Percentiles rank a stretch among this genome's conserved stretches.
Evolutionary conservation across 2,113 vertebrate genomes (phyloP).

Genomic region (Colossoma macropomum): DNA sequence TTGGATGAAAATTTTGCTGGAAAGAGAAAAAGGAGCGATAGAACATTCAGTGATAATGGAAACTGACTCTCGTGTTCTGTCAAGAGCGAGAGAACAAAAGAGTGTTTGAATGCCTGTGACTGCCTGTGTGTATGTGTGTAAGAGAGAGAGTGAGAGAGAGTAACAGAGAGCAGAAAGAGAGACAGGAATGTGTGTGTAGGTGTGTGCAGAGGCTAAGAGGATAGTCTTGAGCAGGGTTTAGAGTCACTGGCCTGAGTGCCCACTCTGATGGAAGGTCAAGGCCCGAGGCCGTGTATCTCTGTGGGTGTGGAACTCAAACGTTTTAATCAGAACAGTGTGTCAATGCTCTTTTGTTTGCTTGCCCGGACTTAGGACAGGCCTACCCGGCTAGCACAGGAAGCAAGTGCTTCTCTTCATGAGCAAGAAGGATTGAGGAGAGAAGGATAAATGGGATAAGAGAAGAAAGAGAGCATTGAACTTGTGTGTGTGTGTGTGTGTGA

Average conservation of each 20-base stretch:
- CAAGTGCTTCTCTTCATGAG: too few species aligned
- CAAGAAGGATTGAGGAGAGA: neutral
- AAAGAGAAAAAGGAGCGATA: conserved; percentile 8
- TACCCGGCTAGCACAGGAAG: neutral
- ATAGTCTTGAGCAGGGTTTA: neutral
- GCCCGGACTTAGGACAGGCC: neutral
- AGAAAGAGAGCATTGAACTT: neutral
- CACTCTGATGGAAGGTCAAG: neutral
- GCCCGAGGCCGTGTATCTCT: neutral
- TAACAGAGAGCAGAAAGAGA: neutral
- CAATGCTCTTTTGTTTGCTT: conserved; percentile 8
- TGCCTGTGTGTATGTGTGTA: too few species aligned
- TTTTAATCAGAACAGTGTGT: neutral
- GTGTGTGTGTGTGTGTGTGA: neutral
- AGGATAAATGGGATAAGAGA: neutral
- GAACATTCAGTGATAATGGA: conserved; percentile 24
- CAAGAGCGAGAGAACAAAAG: conserved; percentile 10
- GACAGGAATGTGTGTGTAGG: neutral
- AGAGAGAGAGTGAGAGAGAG: neutral
- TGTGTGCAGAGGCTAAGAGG: conserved; percentile 1
- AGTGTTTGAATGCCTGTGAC: neutral
- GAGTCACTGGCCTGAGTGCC: neutral
- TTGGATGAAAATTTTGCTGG: neutral
- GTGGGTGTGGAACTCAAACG: conserved; percentile 17
- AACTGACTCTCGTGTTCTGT: neutral